These are phyloP conservation scores for Garrulus glandarius DNA, from an alignment of 2,797 vertebrate genomes.

Conservation along the genomic window DNA sequence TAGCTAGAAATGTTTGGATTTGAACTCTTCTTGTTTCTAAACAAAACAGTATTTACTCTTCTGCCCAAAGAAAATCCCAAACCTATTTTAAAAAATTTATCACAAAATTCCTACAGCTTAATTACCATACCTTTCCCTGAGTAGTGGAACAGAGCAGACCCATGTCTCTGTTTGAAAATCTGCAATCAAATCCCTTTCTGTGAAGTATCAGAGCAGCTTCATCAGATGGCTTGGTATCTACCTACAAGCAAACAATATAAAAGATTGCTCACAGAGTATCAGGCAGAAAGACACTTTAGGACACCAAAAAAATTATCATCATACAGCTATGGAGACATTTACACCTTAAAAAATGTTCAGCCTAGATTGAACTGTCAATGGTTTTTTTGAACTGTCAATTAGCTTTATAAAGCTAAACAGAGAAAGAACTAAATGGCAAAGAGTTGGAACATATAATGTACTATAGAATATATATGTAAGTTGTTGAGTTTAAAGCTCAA, in stretches of 20 bases:
- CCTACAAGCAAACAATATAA: slow-evolving; percentile 68
- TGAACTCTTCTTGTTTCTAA: neutral
- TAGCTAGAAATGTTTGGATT: neutral
- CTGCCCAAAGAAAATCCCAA: neutral
- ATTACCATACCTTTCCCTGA: slow-evolving; percentile 81
- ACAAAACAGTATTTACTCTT: neutral
- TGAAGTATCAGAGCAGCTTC: slow-evolving; percentile 90
- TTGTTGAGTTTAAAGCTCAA: neutral
- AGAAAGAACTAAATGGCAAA: neutral
- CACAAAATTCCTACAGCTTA: neutral
- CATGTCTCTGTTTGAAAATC: slow-evolving; percentile 73
- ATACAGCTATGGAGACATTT: neutral
- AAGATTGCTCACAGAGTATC: neutral
- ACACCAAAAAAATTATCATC: neutral
- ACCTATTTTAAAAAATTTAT: neutral
- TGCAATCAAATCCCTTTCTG: slow-evolving; percentile 90
- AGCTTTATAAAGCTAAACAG: neutral
- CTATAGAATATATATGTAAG: neutral
- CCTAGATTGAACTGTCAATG: neutral
- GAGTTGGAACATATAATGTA: neutral
- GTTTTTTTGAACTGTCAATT: neutral
- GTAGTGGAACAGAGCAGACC: slow-evolving; percentile 80
- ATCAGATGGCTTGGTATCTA: slow-evolving; percentile 77
- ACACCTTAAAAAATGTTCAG: neutral
- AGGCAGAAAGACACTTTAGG: neutral